These are phyloP conservation scores for Danio albolineatus DNA, from an alignment of 2,797 vertebrate species.

Conservation along the genomic window DNA sequence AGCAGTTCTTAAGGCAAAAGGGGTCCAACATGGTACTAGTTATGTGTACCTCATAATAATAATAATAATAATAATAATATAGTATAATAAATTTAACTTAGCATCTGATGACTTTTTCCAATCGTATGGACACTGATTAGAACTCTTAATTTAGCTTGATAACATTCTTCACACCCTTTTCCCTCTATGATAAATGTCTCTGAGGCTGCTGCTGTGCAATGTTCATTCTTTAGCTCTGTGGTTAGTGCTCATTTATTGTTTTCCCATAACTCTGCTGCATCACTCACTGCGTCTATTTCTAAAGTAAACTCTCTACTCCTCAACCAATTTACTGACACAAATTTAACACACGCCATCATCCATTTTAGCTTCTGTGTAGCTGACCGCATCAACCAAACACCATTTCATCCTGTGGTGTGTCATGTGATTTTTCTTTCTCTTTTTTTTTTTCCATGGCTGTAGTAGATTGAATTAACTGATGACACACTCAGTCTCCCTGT, in stretches of 20 bases:
- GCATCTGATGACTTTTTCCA: background rate
- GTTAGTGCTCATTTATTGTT: slow-evolving; percentile 26
- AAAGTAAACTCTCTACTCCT: slow-evolving; percentile 3
- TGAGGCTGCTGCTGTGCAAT: background rate
- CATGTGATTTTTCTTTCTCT: slow-evolving; percentile 59
- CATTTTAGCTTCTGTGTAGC: background rate
- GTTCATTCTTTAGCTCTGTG: background rate
- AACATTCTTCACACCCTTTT: background rate
- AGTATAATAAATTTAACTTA: background rate
- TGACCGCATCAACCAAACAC: slow-evolving; percentile 21
- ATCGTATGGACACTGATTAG: background rate
- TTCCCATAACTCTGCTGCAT: slow-evolving; percentile 16
- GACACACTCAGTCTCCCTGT: slow-evolving; percentile 58
- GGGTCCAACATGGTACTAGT: too few relatives aligned
- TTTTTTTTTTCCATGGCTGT: slow-evolving; percentile 11
- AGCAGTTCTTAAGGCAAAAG: too few relatives aligned
- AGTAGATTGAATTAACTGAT: slow-evolving; percentile 67
- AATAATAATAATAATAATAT: background rate
- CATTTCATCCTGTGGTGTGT: slow-evolving; percentile 53
- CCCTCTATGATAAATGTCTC: background rate
- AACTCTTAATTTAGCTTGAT: background rate
- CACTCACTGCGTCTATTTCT: slow-evolving; percentile 2
- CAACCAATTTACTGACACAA: slow-evolving; percentile 14
- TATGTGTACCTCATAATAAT: too few relatives aligned
- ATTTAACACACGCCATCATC: background rate